Evolutionary conservation across 2,888 invertebrate genomes (phyloP).

Genomic region (Napeogenes inachia): DNA sequence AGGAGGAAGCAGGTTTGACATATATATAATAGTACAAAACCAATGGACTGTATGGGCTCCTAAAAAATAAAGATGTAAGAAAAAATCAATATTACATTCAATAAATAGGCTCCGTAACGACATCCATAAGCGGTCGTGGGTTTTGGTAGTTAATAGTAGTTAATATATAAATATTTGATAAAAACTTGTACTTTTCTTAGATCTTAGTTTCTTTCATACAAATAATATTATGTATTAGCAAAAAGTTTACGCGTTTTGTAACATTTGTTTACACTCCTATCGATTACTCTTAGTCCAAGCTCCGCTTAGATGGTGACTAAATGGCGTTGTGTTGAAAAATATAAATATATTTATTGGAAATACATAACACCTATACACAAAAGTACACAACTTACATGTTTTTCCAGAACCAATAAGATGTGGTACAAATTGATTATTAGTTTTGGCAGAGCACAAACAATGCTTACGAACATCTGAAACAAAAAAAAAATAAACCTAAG

Average conservation of each 20-base stretch:
- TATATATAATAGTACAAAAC: conserved; percentile 50
- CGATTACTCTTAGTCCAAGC: too few species aligned
- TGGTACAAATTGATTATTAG: conserved; percentile 56
- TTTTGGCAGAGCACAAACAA: conserved; percentile 59
- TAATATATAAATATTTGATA: too few species aligned
- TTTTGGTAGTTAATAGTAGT: too few species aligned
- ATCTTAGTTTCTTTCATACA: too few species aligned
- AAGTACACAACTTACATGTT: conserved; percentile 45
- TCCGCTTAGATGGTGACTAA: too few species aligned
- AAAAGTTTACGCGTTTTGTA: too few species aligned
- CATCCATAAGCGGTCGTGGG: not conserved
- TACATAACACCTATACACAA: not conserved
- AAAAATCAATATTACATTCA: not conserved
- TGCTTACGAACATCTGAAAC: conserved; percentile 60
- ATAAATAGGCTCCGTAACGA: not conserved
- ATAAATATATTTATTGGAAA: not conserved
- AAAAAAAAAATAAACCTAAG: not conserved
- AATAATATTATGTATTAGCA: too few species aligned
- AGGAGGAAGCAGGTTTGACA: conserved; percentile 53
- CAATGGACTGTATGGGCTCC: conserved; percentile 44
- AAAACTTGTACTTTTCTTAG: too few species aligned
- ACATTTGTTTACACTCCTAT: too few species aligned
- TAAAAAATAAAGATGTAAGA: conserved; percentile 33
- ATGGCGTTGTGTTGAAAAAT: too few species aligned
- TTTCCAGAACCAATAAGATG: conserved; percentile 53